Conservation (phyloP, 2,888 invertebrate species). For the Heliconius ethilla region DNA sequence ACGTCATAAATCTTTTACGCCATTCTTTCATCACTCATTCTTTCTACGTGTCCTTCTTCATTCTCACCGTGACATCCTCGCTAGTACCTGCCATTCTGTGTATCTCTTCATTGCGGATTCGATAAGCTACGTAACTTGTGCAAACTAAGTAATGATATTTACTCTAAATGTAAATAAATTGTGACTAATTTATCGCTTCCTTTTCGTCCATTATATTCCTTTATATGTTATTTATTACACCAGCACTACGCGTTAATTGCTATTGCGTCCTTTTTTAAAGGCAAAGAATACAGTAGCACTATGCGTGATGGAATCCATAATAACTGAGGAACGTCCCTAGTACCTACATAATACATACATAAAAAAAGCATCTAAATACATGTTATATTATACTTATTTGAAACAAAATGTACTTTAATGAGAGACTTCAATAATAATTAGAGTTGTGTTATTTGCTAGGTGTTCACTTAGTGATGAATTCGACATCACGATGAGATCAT, state of each 20-base stretch:
- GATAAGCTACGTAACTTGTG: too few species aligned
- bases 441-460: slow-evolving; percentile 11
- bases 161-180: too few species aligned
- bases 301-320: slow-evolving; percentile 9
- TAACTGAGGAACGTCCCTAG: too few species aligned
- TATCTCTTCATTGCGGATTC: too few species aligned
- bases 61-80: too few species aligned
- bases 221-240: not conserved
- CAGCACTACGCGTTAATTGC: not conserved
- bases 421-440: slow-evolving; percentile 3
- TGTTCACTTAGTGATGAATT: slow-evolving; percentile 41
- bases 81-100: too few species aligned
- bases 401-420: not conserved
- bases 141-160: too few species aligned
- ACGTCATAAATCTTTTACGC: too few species aligned
- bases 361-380: not conserved
- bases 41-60: too few species aligned
- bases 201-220: not conserved
- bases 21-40: too few species aligned
- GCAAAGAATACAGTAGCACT: not conserved
- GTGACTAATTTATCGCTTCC: too few species aligned
- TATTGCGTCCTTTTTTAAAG: not conserved
- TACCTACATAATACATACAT: not conserved
- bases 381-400: not conserved
- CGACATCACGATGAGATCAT: slow-evolving; percentile 70